Evolutionary conservation across 2,888 invertebrate genomes (phyloP).

Genomic region (Tricholauxania praeusta): DNA sequence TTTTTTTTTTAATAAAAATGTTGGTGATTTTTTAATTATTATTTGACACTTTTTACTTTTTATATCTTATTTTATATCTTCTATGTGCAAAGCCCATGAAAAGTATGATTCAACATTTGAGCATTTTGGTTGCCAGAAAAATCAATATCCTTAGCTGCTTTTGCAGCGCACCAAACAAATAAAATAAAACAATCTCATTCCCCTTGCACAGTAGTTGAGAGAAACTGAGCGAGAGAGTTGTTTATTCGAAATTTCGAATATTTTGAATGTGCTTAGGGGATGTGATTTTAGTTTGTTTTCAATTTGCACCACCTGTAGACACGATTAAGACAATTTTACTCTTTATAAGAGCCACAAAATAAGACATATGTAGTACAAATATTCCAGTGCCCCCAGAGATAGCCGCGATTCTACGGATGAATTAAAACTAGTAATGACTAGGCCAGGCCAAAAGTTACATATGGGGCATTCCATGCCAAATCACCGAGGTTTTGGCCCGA

Average conservation of each 20-base stretch:
- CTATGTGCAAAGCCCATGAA: conserved; percentile 16
- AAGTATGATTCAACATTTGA: conserved; percentile 44
- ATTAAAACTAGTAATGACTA: too few relatives aligned
- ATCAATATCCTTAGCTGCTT: conserved; percentile 39
- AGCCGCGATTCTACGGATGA: too few relatives aligned
- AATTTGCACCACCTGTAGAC: conserved; percentile 24
- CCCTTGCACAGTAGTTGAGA: background rate
- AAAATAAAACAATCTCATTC: background rate
- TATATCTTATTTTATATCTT: conserved; percentile 1
- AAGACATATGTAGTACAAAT: too few relatives aligned
- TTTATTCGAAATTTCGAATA: conserved; percentile 36
- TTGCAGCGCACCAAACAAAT: background rate
- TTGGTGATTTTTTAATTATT: too few relatives aligned
- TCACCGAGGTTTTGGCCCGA: too few relatives aligned
- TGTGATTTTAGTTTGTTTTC: conserved; percentile 22
- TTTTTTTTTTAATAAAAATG: too few relatives aligned
- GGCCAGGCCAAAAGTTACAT: too few relatives aligned
- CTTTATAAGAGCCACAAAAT: background rate
- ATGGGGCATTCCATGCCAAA: too few relatives aligned
- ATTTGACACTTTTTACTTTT: too few relatives aligned
- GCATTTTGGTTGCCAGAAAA: conserved; percentile 39
- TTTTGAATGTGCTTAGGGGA: conserved; percentile 27
- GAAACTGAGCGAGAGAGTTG: conserved; percentile 1
- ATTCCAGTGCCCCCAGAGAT: too few relatives aligned
- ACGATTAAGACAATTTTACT: background rate